Percentiles rank a stretch among this genome's conserved stretches.
phyloP scores from a whole-genome alignment of 2,888 invertebrate species.

The Agriopis marginaria region DNA sequence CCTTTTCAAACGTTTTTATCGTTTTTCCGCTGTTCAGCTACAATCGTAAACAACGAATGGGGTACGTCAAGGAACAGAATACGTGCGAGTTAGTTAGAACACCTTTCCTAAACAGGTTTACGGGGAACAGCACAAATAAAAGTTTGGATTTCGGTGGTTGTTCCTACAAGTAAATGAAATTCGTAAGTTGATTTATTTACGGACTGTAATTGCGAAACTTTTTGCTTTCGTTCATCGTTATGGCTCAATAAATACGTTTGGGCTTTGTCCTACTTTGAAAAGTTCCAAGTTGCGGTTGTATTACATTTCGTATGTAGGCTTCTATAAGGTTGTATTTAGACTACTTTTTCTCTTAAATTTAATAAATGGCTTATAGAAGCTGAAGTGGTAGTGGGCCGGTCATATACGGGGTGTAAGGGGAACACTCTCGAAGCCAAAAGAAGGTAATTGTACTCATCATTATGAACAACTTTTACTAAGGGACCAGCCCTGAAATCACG shows the following conservation, averaged over 20 bases:
- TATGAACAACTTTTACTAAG: no score
- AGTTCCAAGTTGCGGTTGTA: not conserved
- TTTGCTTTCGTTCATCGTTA: slow-evolving; percentile 32
- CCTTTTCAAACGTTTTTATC: slow-evolving; percentile 58
- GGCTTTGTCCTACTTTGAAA: slow-evolving; percentile 27
- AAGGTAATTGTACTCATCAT: no score
- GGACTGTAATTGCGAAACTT: slow-evolving; percentile 32
- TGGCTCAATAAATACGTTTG: slow-evolving; percentile 31
- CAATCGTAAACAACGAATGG: slow-evolving; percentile 61
- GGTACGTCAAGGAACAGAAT: slow-evolving; percentile 38
- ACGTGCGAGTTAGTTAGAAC: slow-evolving; percentile 33
- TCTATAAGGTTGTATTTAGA: no score
- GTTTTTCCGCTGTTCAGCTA: slow-evolving; percentile 55
- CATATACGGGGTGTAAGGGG: no score
- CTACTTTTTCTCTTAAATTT: no score
- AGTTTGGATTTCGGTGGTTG: slow-evolving; percentile 33
- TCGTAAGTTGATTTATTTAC: slow-evolving; percentile 32
- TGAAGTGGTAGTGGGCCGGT: no score
- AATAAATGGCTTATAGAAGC: no score
- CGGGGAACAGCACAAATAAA: slow-evolving; percentile 43
- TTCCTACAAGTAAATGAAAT: slow-evolving; percentile 35
- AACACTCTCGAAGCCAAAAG: no score
- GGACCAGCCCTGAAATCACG: no score
- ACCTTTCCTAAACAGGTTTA: slow-evolving; percentile 49
- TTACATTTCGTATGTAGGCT: no score